These are phyloP conservation scores for Xiphophorus birchmanni DNA, from an alignment of 2,797 vertebrate species.

Conservation along the genomic window DNA sequence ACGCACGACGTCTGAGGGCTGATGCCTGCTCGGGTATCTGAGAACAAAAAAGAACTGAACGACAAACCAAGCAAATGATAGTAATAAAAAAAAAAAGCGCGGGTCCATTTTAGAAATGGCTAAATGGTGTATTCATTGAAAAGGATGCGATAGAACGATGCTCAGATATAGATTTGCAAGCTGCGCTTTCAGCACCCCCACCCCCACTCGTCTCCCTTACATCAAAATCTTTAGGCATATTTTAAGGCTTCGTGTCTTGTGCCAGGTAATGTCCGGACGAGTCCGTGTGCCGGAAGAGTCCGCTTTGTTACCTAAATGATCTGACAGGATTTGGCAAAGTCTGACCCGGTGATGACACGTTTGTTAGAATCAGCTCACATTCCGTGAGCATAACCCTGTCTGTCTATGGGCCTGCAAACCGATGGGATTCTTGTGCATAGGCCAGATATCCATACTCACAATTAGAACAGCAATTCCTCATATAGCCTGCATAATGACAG, in stretches of 20 bases:
- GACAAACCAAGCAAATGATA: background rate
- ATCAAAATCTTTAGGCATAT: conserved; percentile 68
- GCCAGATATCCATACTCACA: conserved; percentile 15
- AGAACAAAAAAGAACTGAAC: background rate
- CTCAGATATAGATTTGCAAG: conserved; percentile 74
- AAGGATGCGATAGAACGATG: conserved; percentile 68
- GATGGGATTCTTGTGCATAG: conserved; percentile 27
- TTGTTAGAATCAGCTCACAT: conserved; percentile 60
- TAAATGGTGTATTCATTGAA: conserved; percentile 59
- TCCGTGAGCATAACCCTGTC: conserved; percentile 45
- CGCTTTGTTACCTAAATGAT: conserved; percentile 70
- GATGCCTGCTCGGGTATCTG: conserved; percentile 24
- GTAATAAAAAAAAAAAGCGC: conserved; percentile 7
- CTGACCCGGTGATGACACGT: conserved; percentile 70
- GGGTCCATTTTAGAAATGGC: conserved; percentile 72
- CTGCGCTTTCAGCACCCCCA: conserved; percentile 62
- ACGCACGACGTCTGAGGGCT: conserved; percentile 52
- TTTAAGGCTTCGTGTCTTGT: conserved; percentile 52
- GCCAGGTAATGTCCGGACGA: conserved; percentile 64
- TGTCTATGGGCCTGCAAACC: conserved; percentile 49
- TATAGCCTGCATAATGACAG: conserved; percentile 1
- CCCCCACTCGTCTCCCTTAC: background rate
- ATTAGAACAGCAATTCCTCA: conserved; percentile 12
- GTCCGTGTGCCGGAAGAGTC: conserved; percentile 49
- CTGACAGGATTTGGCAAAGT: conserved; percentile 69